Evolutionary conservation across 1,140 invertebrate species (phyloP), one percentile per base, ranked within the genome.

Genomic region (Mesaphorura yosii): DNA sequence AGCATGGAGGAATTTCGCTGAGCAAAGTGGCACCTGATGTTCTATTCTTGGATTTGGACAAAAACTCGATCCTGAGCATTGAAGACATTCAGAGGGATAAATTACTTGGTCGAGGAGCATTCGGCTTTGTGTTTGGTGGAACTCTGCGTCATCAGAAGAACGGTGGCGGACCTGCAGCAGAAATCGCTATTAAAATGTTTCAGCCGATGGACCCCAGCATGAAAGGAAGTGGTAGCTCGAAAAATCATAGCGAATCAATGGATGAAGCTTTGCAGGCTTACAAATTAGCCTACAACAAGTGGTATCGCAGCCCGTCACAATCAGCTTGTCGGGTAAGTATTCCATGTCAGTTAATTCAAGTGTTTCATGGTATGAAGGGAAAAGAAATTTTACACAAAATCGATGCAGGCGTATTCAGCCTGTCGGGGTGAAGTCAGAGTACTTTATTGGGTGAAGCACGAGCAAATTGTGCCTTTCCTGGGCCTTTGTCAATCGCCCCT

Each of bases 141-240:
- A 55, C 54, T 14, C 58, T 77, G 17, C 78, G 76, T 2, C n/a
- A n/a, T n/a, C n/a, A 84, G 86, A 69, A 79, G 81, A 52, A 61
- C 80, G 10, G 71, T 78, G 25, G 73, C 76, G 1, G 76, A 56
- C 68, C 70, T 10, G 72, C 75, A 38, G 73, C 77, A 10, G 78
- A 86, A 57, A 89, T 97, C 1, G 94, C 94, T 1, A 82, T 97
- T 69, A 98, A 98, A 72, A 90, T 94, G 78, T 68, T 96, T 28
- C 90, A 95, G 66, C 92, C 91, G 0, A 85, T 93, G 10, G 84
- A 89, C 41, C 89, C 90, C 1, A n/a, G n/a, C n/a, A n/a, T n/a
- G n/a, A n/a, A n/a, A n/a, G 87, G 86, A 20, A 72, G 78, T n/a
- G 31, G 31, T n/a, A 10, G 10, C n/a, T 10, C 10, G 31, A 34